Conservation (phyloP, 1,140 invertebrate species). For the Pogonus chalceus region DNA sequence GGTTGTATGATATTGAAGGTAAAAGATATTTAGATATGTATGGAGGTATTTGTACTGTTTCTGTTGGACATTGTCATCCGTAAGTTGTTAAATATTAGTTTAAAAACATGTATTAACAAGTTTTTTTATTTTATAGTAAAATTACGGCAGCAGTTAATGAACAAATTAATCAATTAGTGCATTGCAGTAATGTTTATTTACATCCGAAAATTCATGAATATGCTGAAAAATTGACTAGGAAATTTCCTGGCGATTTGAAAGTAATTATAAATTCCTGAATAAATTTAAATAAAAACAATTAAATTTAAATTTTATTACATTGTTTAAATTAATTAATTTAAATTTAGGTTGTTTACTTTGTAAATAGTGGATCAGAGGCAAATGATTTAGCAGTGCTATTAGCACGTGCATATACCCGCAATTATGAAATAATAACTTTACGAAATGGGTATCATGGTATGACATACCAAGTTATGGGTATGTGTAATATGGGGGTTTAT, state of each 20-base stretch:
- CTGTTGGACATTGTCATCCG: constrained; percentile 97
- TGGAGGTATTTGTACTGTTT: constrained; percentile 92
- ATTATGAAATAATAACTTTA: constrained; percentile 77
- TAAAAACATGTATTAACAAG: constrained; percentile 1
- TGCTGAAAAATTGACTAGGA: constrained; percentile 65
- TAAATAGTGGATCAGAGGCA: constrained; percentile 95
- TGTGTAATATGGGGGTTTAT: constrained; percentile 73
- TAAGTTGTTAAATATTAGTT: constrained; percentile 43
- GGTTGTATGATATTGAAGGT: constrained; percentile 80
- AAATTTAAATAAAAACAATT: constrained; percentile 6
- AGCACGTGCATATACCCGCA: constrained; percentile 72
- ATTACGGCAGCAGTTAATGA: constrained; percentile 63
- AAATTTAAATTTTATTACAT: neutral
- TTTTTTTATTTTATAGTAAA: constrained; percentile 43
- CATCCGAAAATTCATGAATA: constrained; percentile 88
- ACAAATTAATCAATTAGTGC: constrained; percentile 78
- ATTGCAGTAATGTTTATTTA: constrained; percentile 85
- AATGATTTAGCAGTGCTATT: constrained; percentile 89
- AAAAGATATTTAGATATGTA: constrained; percentile 89
- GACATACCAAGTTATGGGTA: constrained; percentile 68
- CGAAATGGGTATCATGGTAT: constrained; percentile 86
- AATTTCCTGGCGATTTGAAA: constrained; percentile 77
- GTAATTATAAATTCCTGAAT: constrained; percentile 36
- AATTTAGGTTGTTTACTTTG: constrained; percentile 78
- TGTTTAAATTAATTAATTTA: constrained; percentile 16